Evolutionary conservation across 2,797 vertebrate species (phyloP).

Genomic region (Enteromius afrohamiltoni): DNA sequence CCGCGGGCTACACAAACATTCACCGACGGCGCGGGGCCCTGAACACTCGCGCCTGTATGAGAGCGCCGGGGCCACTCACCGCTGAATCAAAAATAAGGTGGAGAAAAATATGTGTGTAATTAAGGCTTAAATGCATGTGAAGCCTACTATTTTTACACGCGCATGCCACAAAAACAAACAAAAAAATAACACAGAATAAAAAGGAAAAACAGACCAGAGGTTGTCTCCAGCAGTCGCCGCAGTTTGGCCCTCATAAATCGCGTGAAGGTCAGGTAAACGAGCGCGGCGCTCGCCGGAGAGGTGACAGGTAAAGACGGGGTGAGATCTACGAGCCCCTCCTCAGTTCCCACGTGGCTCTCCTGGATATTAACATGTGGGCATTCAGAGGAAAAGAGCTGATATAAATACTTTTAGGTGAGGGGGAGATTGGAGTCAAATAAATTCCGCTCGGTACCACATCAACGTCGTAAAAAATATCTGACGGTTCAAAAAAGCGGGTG

Average conservation of each 20-base stretch:
- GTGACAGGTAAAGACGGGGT: conserved; percentile 70
- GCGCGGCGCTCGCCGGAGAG: conserved; percentile 60
- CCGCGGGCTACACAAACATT: conserved; percentile 80
- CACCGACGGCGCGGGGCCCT: conserved; percentile 53
- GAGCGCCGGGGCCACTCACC: conserved; percentile 58
- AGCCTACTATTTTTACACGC: conserved; percentile 71
- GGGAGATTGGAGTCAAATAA: conserved; percentile 76
- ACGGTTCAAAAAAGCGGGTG: conserved; percentile 71
- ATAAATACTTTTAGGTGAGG: conserved; percentile 77
- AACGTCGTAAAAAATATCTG: conserved; percentile 72
- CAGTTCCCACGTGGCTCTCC: conserved; percentile 67
- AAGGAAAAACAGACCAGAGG: conserved; percentile 71
- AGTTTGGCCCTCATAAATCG: conserved; percentile 73
- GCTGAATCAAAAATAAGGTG: conserved; percentile 67
- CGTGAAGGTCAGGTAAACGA: conserved; percentile 66
- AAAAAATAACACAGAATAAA: conserved; percentile 70
- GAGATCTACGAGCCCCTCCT: conserved; percentile 60
- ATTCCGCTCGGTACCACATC: conserved; percentile 76
- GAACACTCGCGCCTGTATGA: conserved; percentile 71
- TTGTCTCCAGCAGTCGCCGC: conserved; percentile 69
- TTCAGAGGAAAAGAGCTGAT: conserved; percentile 72
- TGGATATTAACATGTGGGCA: conserved; percentile 68
- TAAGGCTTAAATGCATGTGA: conserved; percentile 68
- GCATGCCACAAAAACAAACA: conserved; percentile 74
- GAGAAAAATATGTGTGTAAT: conserved; percentile 70